These are phyloP conservation scores for Muricea muricata DNA, from an alignment of 92 coral and sea anemone species.

Conservation along the genomic window DNA sequence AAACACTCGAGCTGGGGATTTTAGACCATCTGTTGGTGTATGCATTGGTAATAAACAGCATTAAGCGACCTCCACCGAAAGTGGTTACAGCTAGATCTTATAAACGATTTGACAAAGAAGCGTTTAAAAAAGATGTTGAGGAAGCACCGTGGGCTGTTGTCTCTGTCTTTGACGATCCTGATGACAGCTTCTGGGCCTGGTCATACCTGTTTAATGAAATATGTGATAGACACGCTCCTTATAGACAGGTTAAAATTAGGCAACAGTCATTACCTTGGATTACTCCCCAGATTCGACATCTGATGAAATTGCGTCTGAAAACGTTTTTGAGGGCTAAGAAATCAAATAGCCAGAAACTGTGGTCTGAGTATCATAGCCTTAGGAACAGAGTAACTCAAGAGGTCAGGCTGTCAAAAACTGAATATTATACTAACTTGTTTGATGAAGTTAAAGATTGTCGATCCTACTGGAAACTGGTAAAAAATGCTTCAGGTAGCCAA, in stretches of 20 bases:
- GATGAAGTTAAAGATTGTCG: constrained; percentile 46
- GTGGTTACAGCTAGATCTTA: constrained; percentile 39
- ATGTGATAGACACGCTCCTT: constrained; percentile 53
- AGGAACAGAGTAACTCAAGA: constrained; percentile 52
- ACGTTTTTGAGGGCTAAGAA: constrained; percentile 21
- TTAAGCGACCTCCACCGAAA: constrained; percentile 53
- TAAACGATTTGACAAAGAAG: constrained; percentile 31
- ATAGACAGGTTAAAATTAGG: constrained; percentile 52
- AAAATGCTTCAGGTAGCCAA: constrained; percentile 29
- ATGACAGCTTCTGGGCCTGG: constrained; percentile 61
- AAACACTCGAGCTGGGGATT: constrained; percentile 35
- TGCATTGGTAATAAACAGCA: constrained; percentile 36
- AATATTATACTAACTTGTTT: constrained; percentile 46
- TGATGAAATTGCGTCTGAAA: constrained; percentile 54
- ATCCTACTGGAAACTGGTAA: constrained; percentile 60
- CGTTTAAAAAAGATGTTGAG: constrained; percentile 43
- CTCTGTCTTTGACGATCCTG: constrained; percentile 51
- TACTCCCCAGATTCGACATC: constrained; percentile 51
- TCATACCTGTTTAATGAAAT: constrained; percentile 45
- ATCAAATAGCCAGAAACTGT: constrained; percentile 38
- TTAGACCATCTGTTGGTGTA: constrained; percentile 41
- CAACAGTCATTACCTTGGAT: constrained; percentile 62
- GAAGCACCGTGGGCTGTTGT: constrained; percentile 43
- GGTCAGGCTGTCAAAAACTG: constrained; percentile 48
- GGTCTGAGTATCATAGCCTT: constrained; percentile 48